These are phyloP conservation scores for Drosophila kepulauana DNA, from an alignment of 1,140 invertebrate species.

Conservation along the genomic window DNA sequence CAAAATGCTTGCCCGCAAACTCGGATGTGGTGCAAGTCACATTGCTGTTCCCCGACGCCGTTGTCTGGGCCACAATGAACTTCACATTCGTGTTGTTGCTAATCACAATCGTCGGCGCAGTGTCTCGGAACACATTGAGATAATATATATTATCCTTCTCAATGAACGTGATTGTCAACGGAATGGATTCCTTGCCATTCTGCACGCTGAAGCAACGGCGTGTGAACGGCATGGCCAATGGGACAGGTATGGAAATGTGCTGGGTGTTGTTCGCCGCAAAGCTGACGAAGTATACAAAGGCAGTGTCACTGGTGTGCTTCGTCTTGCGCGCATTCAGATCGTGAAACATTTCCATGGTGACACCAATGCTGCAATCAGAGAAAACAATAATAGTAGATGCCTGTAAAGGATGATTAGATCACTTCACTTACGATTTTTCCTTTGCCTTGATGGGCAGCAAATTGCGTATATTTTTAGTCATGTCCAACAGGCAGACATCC, in stretches of 20 bases:
- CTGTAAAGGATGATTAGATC: neutral
- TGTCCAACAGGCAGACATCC: conserved; percentile 38
- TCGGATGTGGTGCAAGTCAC: conserved; percentile 71
- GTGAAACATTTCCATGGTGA: conserved; percentile 60
- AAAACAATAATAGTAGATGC: neutral
- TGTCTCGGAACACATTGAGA: conserved; percentile 73
- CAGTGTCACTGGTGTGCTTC: conserved; percentile 69
- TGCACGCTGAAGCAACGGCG: conserved; percentile 78
- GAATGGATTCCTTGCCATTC: conserved; percentile 63
- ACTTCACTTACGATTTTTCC: conserved; percentile 40
- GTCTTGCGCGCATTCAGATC: conserved; percentile 64
- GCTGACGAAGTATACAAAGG: conserved; percentile 75
- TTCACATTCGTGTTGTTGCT: conserved; percentile 74
- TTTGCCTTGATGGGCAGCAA: conserved; percentile 3
- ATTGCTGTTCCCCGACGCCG: conserved; percentile 74
- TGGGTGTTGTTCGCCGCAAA: conserved; percentile 44
- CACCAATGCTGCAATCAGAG: conserved; percentile 47
- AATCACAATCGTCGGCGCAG: conserved; percentile 65
- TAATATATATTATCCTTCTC: conserved; percentile 76
- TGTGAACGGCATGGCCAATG: conserved; percentile 65
- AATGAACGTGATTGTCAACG: conserved; percentile 68
- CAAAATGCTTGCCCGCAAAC: conserved; percentile 72
- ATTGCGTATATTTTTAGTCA: conserved; percentile 18
- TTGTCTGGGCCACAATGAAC: conserved; percentile 79
- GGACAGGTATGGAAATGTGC: conserved; percentile 75